These are phyloP conservation scores for Saturnia japonica DNA, from an alignment of 2,888 invertebrate genomes.

Conservation along the genomic window DNA sequence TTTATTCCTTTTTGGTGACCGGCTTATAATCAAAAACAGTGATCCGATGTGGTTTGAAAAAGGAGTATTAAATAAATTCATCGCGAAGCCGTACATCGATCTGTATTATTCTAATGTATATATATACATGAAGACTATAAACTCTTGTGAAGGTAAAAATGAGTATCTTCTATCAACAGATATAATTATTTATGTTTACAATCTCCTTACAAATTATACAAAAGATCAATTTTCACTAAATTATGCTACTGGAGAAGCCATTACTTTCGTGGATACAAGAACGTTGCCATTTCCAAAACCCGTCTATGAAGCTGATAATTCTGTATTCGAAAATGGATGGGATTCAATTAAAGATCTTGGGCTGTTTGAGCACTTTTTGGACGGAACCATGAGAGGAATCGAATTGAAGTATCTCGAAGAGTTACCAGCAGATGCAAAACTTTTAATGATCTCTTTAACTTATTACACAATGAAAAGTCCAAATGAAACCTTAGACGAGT, in stretches of 20 bases:
- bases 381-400: neutral
- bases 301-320: slow-evolving; percentile 31
- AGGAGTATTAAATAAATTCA: slow-evolving; percentile 10
- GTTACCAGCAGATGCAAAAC: slow-evolving; percentile 36
- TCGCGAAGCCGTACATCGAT: slow-evolving; percentile 14
- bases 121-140: neutral
- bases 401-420: slow-evolving; percentile 24
- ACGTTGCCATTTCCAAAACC: slow-evolving; percentile 32
- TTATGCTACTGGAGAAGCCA: neutral
- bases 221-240: neutral
- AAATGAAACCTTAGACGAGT: slow-evolving; percentile 29
- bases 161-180: slow-evolving; percentile 34
- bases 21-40: neutral
- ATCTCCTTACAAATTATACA: slow-evolving; percentile 43
- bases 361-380: slow-evolving; percentile 17
- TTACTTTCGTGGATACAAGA: neutral
- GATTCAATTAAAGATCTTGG: slow-evolving; percentile 26
- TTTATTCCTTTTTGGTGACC: slow-evolving; percentile 4
- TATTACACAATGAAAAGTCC: slow-evolving; percentile 42
- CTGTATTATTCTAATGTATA: slow-evolving; percentile 24
- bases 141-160: neutral
- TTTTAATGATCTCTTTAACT: slow-evolving; percentile 43
- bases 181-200: slow-evolving; percentile 48
- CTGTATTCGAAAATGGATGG: slow-evolving; percentile 53
- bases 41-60: slow-evolving; percentile 20